Conservation (phyloP, 2,888 invertebrate species). For the Cantharis lateralis region DNA sequence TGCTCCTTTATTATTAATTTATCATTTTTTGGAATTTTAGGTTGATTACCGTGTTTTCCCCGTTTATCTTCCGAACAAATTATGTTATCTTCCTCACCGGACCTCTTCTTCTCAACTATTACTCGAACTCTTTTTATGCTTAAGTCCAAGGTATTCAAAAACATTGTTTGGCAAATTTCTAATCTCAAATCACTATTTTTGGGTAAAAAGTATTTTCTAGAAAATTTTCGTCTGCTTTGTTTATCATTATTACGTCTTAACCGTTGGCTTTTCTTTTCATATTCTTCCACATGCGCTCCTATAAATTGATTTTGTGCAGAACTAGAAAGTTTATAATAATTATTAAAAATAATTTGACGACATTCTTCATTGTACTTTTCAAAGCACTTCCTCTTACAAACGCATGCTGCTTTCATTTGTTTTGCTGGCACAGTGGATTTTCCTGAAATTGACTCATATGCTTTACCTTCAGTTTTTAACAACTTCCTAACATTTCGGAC, state of each 20-base stretch:
- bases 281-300: no score
- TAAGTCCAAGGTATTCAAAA: background rate
- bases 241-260: background rate
- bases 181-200: background rate
- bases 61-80: conserved; percentile 12
- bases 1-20: conserved; percentile 4
- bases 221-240: background rate
- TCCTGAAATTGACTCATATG: background rate
- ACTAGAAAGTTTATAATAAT: background rate
- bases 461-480: background rate
- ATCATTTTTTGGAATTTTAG: conserved; percentile 7
- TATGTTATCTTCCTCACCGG: background rate
- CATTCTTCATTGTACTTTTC: background rate
- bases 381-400: background rate
- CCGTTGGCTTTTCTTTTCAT: background rate
- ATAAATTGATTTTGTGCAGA: no score
- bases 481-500: background rate
- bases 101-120: conserved; percentile 1
- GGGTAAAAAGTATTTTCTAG: background rate
- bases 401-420: background rate
- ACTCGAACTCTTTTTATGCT: background rate
- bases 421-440: background rate
- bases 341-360: background rate
- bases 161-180: conserved; percentile 5
- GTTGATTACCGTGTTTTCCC: conserved; percentile 9